Percentiles rank a stretch among this genome's conserved stretches.
Conservation (phyloP, 2,797 vertebrate genomes). For the Pseudopleuronectes americanus region DNA sequence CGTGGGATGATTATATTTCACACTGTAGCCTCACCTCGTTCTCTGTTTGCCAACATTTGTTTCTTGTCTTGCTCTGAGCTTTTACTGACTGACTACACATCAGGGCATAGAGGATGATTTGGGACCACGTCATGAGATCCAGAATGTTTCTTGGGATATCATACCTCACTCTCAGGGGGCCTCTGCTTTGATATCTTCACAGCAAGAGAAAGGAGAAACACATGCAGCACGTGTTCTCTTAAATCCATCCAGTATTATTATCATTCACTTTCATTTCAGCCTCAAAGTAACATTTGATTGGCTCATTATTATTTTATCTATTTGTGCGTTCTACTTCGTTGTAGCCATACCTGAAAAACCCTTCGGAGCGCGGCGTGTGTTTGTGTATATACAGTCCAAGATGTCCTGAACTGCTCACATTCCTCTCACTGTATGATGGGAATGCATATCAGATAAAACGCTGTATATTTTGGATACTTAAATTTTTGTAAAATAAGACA, state of each 20-base stretch:
- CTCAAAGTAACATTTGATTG: slow-evolving; percentile 1
- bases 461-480: slow-evolving; percentile 58
- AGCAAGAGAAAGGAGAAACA: slow-evolving; percentile 14
- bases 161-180: slow-evolving; percentile 49
- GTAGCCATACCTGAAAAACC: slow-evolving; percentile 8
- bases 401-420: slow-evolving; percentile 49
- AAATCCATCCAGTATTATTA: slow-evolving; percentile 51
- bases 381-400: slow-evolving; percentile 45
- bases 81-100: slow-evolving; percentile 5
- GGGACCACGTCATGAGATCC: slow-evolving; percentile 36
- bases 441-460: slow-evolving; percentile 43
- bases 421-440: slow-evolving; percentile 51
- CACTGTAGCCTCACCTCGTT: background rate
- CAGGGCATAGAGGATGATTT: slow-evolving; percentile 8
- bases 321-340: slow-evolving; percentile 3
- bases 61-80: slow-evolving; percentile 17
- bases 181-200: slow-evolving; percentile 18
- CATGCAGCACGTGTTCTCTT: background rate
- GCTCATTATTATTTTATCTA: slow-evolving; percentile 20
- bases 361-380: slow-evolving; percentile 17
- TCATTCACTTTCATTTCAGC: background rate
- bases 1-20: background rate
- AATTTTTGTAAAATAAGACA: slow-evolving; percentile 54
- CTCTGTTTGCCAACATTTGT: slow-evolving; percentile 1
- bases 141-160: slow-evolving; percentile 14